A percentile compares a stretch with the other conserved stretches of the same genome.
Evolutionary conservation across 2,888 invertebrate species (phyloP).

Genomic region (Allolobophora icterica): DNA sequence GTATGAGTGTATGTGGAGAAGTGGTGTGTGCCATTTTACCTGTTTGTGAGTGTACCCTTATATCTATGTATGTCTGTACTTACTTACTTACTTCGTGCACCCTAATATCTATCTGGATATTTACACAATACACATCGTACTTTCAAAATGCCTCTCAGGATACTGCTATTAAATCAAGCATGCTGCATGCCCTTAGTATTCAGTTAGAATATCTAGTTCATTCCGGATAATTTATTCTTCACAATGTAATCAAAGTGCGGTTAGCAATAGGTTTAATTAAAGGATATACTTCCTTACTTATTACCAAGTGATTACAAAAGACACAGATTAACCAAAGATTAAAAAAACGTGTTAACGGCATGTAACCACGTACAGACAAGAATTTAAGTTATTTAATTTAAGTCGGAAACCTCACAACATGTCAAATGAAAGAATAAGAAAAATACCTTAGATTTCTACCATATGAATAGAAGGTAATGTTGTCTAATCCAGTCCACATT

Average conservation of each 20-base stretch:
- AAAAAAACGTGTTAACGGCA: not conserved
- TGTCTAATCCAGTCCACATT: not conserved
- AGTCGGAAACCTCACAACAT: not conserved
- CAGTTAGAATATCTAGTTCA: not conserved
- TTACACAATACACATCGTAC: too few species aligned
- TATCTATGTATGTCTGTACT: too few species aligned
- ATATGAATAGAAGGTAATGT: conserved; percentile 5
- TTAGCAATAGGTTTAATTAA: too few species aligned
- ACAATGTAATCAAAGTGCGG: too few species aligned
- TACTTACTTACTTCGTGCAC: too few species aligned
- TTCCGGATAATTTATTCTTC: too few species aligned
- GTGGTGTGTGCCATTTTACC: not conserved
- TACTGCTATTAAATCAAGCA: too few species aligned
- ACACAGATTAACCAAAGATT: not conserved
- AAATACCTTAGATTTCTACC: not conserved
- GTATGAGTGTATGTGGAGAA: too few species aligned
- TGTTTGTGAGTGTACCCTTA: not conserved
- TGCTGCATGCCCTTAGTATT: not conserved
- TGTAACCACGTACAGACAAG: not conserved
- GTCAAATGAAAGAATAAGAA: not conserved
- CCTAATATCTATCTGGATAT: too few species aligned
- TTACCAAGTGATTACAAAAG: not conserved
- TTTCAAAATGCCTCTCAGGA: too few species aligned
- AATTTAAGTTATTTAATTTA: not conserved
- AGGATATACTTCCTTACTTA: too few species aligned